A percentile compares a stretch with the other conserved stretches of the same genome.
Evolutionary conservation across 2,797 vertebrate species (phyloP).

Genomic region (Cichlasoma orientale): DNA sequence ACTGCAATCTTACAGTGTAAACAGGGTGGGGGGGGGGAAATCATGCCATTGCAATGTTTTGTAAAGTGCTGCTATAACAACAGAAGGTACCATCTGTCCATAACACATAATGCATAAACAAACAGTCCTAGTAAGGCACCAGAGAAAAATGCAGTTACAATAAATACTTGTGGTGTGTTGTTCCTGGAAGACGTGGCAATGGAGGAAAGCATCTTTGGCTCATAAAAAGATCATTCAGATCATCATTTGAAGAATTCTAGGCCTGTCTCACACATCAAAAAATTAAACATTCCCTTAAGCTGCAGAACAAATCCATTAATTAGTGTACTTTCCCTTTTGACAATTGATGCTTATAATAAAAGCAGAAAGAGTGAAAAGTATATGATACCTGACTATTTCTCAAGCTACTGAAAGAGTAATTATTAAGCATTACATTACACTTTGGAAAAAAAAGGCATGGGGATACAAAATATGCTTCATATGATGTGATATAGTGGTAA

Average conservation of each 20-base stretch:
- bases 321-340: slow-evolving; percentile 63
- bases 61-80: slow-evolving; percentile 33
- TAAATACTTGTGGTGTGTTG: slow-evolving; percentile 37
- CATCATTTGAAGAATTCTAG: slow-evolving; percentile 19
- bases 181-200: slow-evolving; percentile 56
- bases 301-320: slow-evolving; percentile 37
- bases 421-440: slow-evolving; percentile 23
- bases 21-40: not conserved
- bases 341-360: slow-evolving; percentile 1
- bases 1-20: slow-evolving; percentile 59
- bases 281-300: slow-evolving; percentile 54
- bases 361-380: slow-evolving; percentile 27
- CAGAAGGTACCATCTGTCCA: slow-evolving; percentile 1
- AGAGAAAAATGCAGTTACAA: slow-evolving; percentile 35
- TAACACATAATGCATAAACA: slow-evolving; percentile 27
- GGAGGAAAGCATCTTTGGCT: slow-evolving; percentile 55
- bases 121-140: slow-evolving; percentile 61
- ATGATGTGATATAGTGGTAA: slow-evolving; percentile 34
- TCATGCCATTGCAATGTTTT: not conserved
- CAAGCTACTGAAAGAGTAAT: slow-evolving; percentile 10
- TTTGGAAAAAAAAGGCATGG: slow-evolving; percentile 21
- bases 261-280: slow-evolving; percentile 7
- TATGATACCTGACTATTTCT: slow-evolving; percentile 25
- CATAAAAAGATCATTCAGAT: slow-evolving; percentile 39
- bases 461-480: slow-evolving; percentile 34